Percentiles rank a stretch among this genome's conserved stretches.
These are phyloP conservation scores for Aradus depressus DNA, from an alignment of 2,888 invertebrate species.

Conservation along the genomic window DNA sequence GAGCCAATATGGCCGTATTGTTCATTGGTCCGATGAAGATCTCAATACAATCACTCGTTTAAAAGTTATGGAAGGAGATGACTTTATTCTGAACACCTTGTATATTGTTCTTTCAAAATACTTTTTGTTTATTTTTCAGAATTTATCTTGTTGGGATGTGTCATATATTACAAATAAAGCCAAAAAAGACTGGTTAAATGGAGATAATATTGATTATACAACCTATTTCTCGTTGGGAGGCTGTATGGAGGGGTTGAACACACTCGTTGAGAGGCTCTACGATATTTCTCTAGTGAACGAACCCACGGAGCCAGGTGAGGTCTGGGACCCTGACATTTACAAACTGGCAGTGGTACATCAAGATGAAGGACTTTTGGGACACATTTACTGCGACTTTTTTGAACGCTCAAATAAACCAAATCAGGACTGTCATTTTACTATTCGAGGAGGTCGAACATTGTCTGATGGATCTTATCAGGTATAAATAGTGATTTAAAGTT, in stretches of 20 bases:
- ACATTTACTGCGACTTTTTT: conserved; percentile 96
- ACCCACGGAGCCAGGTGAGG: conserved; percentile 64
- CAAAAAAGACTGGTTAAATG: conserved; percentile 56
- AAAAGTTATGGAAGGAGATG: too few species aligned
- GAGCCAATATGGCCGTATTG: too few species aligned
- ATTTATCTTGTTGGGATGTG: conserved; percentile 62
- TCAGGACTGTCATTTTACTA: conserved; percentile 98
- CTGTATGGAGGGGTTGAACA: conserved; percentile 94
- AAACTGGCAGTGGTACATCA: conserved; percentile 85
- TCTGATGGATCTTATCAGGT: conserved; percentile 74
- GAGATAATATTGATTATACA: conserved; percentile 59
- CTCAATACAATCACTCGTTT: too few species aligned
- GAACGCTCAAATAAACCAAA: conserved; percentile 83
- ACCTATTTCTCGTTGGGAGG: conserved; percentile 85
- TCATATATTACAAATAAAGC: conserved; percentile 70
- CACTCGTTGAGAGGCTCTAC: conserved; percentile 70
- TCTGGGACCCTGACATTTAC: conserved; percentile 79
- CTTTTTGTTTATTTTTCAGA: conserved; percentile 23
- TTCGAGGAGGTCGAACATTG: conserved; percentile 77
- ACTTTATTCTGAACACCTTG: too few species aligned
- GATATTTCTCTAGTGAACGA: conserved; percentile 65
- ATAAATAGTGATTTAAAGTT: too few species aligned
- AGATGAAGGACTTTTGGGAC: conserved; percentile 69
- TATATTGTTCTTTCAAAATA: too few species aligned
- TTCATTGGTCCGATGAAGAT: too few species aligned